Evolutionary conservation across 2,113 vertebrate species (phyloP).

Genomic region (Oncorhynchus mykiss): DNA sequence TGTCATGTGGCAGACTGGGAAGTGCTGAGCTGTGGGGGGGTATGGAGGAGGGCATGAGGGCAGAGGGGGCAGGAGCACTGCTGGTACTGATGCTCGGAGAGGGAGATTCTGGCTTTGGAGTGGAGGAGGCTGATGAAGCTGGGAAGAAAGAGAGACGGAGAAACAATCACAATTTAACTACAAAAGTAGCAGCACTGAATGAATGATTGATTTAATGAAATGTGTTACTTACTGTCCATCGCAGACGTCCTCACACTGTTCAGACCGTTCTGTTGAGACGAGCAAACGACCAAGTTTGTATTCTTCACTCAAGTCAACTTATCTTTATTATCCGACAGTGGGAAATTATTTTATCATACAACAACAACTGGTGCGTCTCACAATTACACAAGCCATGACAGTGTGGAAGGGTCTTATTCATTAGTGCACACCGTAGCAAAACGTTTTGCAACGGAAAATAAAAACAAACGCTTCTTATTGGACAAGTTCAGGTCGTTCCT

Average conservation of each 20-base stretch:
- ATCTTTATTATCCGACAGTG: too few relatives aligned
- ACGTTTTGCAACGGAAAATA: too few relatives aligned
- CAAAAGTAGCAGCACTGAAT: neutral
- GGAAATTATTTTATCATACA: too few relatives aligned
- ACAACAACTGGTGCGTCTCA: too few relatives aligned
- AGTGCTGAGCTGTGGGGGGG: conserved; percentile 73
- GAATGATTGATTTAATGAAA: neutral
- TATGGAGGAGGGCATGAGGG: conserved; percentile 72
- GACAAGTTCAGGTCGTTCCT: too few relatives aligned
- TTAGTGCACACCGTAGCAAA: too few relatives aligned
- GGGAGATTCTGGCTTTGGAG: conserved; percentile 82
- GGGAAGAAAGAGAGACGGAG: conserved; percentile 20
- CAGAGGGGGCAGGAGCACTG: conserved; percentile 69
- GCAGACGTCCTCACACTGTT: conserved; percentile 81
- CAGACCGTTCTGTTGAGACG: conserved; percentile 83
- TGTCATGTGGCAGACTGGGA: conserved; percentile 79
- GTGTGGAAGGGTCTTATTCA: too few relatives aligned
- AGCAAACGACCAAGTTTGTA: conserved; percentile 22
- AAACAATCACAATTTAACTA: neutral
- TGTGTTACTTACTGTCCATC: conserved; percentile 80
- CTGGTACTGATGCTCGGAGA: conserved; percentile 75
- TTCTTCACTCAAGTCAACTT: too few relatives aligned
- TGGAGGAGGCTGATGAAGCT: conserved; percentile 82
- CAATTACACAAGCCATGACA: too few relatives aligned
- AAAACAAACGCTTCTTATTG: too few relatives aligned